Conservation (phyloP, 2,797 vertebrate species). For the Psittacula derbiana region DNA sequence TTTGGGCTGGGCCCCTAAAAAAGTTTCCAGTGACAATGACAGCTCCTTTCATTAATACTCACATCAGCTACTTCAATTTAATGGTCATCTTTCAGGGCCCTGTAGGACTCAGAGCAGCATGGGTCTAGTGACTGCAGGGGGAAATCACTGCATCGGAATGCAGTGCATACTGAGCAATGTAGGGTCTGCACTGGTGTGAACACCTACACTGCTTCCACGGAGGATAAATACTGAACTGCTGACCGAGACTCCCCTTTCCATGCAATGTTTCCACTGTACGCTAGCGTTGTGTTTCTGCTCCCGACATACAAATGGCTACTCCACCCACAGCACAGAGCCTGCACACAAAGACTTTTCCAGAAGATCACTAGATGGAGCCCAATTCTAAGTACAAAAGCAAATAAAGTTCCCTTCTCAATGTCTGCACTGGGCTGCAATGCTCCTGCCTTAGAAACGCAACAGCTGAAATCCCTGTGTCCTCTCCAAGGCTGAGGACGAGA, state of each 20-base stretch:
- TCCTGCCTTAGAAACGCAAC: not conserved
- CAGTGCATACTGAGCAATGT: rapidly evolving
- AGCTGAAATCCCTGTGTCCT: not conserved
- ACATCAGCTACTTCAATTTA: not conserved
- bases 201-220: not conserved
- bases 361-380: constrained; percentile 24
- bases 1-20: not conserved
- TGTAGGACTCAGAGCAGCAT: rapidly evolving
- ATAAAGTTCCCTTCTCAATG: not conserved
- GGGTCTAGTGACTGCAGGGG: not conserved
- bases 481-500: not conserved
- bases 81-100: not conserved
- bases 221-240: not conserved
- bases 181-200: not conserved
- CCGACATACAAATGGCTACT: not conserved
- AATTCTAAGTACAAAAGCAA: not conserved
- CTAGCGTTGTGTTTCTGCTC: not conserved
- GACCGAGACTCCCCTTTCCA: rapidly evolving
- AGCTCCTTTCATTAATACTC: not conserved
- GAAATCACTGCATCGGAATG: rapidly evolving
- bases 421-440: not conserved
- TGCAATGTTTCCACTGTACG: rapidly evolving
- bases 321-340: not conserved
- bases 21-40: not conserved
- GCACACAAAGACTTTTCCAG: not conserved